These are phyloP conservation scores for Cyprinodon tularosa DNA, from an alignment of 2,113 vertebrate species.

Conservation along the genomic window DNA sequence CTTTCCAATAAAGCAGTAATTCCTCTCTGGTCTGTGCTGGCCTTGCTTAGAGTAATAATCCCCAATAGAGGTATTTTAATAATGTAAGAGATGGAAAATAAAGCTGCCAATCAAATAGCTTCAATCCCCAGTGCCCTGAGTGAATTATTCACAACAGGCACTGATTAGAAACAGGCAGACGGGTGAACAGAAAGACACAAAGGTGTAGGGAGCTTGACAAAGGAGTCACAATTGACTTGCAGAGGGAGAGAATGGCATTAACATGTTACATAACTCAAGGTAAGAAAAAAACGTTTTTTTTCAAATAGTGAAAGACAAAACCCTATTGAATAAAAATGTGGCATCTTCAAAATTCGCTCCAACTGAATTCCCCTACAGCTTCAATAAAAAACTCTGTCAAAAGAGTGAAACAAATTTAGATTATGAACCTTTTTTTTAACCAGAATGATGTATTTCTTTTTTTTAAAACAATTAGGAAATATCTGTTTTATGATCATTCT, in stretches of 20 bases:
- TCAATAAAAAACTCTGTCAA: neutral
- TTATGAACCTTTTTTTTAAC: neutral
- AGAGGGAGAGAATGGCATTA: constrained; percentile 34
- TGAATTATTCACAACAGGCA: constrained; percentile 80
- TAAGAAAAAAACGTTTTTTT: constrained; percentile 33
- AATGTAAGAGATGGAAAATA: constrained; percentile 77
- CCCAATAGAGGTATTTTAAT: constrained; percentile 68
- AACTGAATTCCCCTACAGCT: neutral
- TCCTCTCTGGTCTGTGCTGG: constrained; percentile 47
- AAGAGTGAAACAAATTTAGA: no score
- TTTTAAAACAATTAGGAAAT: no score
- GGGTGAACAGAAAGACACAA: constrained; percentile 32
- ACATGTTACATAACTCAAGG: constrained; percentile 40
- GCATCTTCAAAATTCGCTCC: neutral
- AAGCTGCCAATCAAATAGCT: constrained; percentile 78
- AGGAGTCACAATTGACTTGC: constrained; percentile 43
- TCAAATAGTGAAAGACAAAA: constrained; percentile 26
- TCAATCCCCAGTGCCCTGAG: constrained; percentile 61
- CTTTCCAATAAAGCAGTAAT: constrained; percentile 49
- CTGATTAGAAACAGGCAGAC: constrained; percentile 72
- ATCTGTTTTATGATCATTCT: no score
- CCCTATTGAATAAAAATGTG: constrained; percentile 13
- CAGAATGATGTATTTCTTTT: neutral
- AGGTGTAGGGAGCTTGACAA: constrained; percentile 12
- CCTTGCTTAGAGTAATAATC: constrained; percentile 58